Evolutionary conservation across 1,140 invertebrate species (phyloP).

Genomic region (Eriosoma lanigerum): DNA sequence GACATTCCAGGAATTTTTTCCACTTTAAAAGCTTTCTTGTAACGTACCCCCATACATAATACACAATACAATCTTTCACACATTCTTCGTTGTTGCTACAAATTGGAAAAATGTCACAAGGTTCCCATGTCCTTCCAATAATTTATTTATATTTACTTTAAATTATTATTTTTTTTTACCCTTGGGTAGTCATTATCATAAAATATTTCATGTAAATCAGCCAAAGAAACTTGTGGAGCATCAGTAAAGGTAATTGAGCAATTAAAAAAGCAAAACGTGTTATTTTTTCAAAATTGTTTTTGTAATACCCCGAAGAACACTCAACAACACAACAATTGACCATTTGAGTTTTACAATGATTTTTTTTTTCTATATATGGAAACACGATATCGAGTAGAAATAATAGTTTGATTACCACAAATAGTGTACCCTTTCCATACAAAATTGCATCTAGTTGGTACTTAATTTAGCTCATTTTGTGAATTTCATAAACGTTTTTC

Average conservation of each 20-base stretch:
- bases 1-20: not conserved
- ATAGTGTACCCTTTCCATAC: too few relatives aligned
- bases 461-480: too few relatives aligned
- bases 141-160: not conserved
- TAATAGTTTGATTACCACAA: too few relatives aligned
- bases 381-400: too few relatives aligned
- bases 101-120: not conserved
- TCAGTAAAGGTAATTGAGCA: not conserved
- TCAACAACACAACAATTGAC: too few relatives aligned
- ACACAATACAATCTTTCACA: not conserved
- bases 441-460: too few relatives aligned
- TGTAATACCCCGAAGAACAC: too few relatives aligned
- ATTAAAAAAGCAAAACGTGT: too few relatives aligned
- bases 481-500: too few relatives aligned
- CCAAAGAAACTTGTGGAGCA: not conserved
- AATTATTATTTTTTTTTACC: not conserved
- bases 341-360: too few relatives aligned
- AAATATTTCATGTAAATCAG: constrained; percentile 9
- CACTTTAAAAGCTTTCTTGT: constrained; percentile 6
- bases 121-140: not conserved
- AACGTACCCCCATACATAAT: constrained; percentile 23
- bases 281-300: too few relatives aligned
- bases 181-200: not conserved
- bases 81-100: constrained; percentile 1
- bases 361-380: too few relatives aligned